phyloP scores from a whole-genome alignment of 2,888 invertebrate species.

The Petrolisthes cinctipes region DNA sequence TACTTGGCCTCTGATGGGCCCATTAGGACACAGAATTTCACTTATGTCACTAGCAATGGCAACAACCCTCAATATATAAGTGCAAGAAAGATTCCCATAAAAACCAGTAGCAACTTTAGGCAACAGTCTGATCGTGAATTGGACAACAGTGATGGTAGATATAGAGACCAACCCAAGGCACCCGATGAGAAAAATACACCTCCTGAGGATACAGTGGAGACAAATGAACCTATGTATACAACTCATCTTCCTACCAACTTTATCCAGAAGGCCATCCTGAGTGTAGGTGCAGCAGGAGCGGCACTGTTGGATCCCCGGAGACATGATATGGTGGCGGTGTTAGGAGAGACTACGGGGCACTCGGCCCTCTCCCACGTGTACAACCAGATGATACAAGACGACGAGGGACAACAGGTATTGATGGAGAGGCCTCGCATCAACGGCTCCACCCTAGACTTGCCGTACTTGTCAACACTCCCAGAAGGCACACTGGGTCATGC shows the following conservation, averaged over 20 bases:
- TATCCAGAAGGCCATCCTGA: conserved; percentile 83
- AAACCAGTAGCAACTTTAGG: no score
- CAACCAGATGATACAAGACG: conserved; percentile 80
- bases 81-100: no score
- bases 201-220: not conserved
- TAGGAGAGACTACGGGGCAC: conserved; percentile 89
- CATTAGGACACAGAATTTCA: no score
- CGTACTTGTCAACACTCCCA: conserved; percentile 79
- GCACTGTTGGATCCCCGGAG: conserved; percentile 84
- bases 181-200: not conserved
- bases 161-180: no score
- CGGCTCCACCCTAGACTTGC: conserved; percentile 82
- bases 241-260: conserved; percentile 52
- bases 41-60: no score
- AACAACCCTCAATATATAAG: no score
- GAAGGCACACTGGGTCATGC: conserved; percentile 86
- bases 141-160: no score
- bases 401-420: conserved; percentile 82
- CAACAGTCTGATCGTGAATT: no score
- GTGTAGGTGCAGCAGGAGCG: conserved; percentile 88
- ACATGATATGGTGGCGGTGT: conserved; percentile 92
- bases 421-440: conserved; percentile 88
- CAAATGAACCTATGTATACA: conserved; percentile 23
- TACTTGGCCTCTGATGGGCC: no score
- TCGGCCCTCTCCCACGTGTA: conserved; percentile 80